Evolutionary conservation across 2,888 invertebrate species (phyloP).

Genomic region (Odontocolon sp.): DNA sequence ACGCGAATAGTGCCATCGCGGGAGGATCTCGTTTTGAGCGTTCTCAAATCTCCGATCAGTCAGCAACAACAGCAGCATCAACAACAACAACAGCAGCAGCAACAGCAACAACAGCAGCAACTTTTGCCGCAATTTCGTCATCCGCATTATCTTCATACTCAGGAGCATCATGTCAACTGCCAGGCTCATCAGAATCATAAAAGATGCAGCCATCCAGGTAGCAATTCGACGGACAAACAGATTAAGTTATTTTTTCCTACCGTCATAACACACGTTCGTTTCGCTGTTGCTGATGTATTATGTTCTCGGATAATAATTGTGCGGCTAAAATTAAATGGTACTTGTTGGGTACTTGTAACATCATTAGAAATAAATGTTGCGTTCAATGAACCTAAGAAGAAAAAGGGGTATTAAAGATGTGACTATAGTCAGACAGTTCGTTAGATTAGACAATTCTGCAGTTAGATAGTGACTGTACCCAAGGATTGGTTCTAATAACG

Average conservation of each 20-base stretch:
- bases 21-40: slow-evolving; percentile 84
- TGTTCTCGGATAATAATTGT: background rate
- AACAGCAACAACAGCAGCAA: slow-evolving; percentile 54
- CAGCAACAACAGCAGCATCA: slow-evolving; percentile 71
- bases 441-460: background rate
- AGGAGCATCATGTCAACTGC: slow-evolving; percentile 74
- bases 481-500: too few species aligned
- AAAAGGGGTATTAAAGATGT: background rate
- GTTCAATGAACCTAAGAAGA: too few species aligned
- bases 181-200: slow-evolving; percentile 72
- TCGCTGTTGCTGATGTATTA: slow-evolving; percentile 9
- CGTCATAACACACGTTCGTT: background rate
- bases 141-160: slow-evolving; percentile 61
- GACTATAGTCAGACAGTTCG: background rate
- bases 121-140: slow-evolving; percentile 60
- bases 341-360: too few species aligned
- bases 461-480: too few species aligned
- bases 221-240: background rate
- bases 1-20: slow-evolving; percentile 75
- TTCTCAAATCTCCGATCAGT: slow-evolving; percentile 83
- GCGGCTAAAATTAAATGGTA: too few species aligned
- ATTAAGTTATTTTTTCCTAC: background rate
- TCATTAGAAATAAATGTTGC: too few species aligned
- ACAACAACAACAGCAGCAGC: slow-evolving; percentile 63
- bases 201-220: slow-evolving; percentile 74